A percentile compares a stretch with the other conserved stretches of the same genome.
Conservation (phyloP, 2,113 vertebrate species). For the Archocentrus centrarchus region DNA sequence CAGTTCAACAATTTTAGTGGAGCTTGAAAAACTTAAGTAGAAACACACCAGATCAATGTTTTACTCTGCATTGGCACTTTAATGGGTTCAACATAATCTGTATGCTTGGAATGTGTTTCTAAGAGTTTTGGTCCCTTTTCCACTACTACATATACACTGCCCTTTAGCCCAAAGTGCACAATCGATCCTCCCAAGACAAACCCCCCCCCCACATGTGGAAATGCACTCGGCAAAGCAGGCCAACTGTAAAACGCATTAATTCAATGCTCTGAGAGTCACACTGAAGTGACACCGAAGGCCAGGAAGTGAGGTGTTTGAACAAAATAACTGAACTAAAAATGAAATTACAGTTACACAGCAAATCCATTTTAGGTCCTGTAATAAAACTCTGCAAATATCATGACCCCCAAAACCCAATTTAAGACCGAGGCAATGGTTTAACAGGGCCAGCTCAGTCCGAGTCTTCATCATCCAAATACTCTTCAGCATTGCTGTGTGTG, state of each 20-base stretch:
- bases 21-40: not conserved
- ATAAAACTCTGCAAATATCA: constrained; percentile 35
- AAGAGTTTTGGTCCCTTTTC: constrained; percentile 41
- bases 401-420: not conserved
- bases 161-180: constrained; percentile 19
- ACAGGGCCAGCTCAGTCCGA: constrained; percentile 85
- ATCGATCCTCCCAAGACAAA: constrained; percentile 24
- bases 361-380: constrained; percentile 53
- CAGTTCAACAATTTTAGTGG: not conserved
- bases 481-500: constrained; percentile 92
- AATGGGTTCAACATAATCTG: constrained; percentile 50
- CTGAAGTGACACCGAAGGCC: constrained; percentile 5
- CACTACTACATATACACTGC: not conserved
- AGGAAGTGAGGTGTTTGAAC: constrained; percentile 26
- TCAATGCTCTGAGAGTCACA: constrained; percentile 39
- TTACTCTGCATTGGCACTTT: constrained; percentile 54
- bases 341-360: constrained; percentile 40
- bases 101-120: constrained; percentile 51
- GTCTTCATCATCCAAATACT: constrained; percentile 97
- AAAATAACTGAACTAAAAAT: constrained; percentile 41
- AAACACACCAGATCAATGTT: constrained; percentile 40
- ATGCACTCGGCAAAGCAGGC: constrained; percentile 19
- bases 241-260: constrained; percentile 19
- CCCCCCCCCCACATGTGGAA: not conserved
- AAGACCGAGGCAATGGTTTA: constrained; percentile 28